A percentile compares a stretch with the other conserved stretches of the same genome.
phyloP scores from a whole-genome alignment of 2,113 vertebrate genomes.

The Chrysemys picta region DNA sequence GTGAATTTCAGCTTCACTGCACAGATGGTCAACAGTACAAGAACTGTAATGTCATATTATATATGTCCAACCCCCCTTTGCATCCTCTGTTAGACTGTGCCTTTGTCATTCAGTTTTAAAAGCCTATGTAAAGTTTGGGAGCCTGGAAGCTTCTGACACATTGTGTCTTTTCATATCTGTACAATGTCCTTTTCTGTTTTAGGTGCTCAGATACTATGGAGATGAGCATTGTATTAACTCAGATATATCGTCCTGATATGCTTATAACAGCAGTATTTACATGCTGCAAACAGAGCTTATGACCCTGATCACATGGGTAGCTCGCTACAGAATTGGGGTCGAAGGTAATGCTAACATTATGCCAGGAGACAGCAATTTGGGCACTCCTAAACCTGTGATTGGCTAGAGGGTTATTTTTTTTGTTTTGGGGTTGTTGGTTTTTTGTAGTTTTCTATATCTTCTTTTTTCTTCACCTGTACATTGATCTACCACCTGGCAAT shows the following conservation, averaged over 20 bases:
- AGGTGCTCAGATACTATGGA: not conserved
- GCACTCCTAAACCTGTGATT: not conserved
- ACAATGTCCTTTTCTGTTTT: not conserved
- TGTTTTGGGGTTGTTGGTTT: too few species aligned
- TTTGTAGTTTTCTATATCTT: not conserved
- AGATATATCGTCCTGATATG: not conserved
- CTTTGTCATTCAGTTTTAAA: not conserved
- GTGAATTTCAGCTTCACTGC: not conserved
- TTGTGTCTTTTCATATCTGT: not conserved
- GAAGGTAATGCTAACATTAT: not conserved
- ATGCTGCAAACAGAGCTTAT: not conserved
- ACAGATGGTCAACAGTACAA: not conserved
- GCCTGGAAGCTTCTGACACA: not conserved
- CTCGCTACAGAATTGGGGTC: not conserved
- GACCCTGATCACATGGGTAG: not conserved
- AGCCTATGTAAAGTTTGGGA: not conserved
- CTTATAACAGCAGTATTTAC: not conserved
- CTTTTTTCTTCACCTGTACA: not conserved
- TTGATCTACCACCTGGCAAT: not conserved
- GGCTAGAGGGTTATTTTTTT: not conserved
- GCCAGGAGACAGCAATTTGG: not conserved
- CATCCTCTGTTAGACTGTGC: not conserved
- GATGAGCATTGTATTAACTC: not conserved
- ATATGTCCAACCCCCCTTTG: not conserved
- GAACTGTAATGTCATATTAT: not conserved